These are phyloP conservation scores for Imbricaverruca yamaguchii DNA, from an alignment of 2,888 invertebrate species.

Conservation along the genomic window DNA sequence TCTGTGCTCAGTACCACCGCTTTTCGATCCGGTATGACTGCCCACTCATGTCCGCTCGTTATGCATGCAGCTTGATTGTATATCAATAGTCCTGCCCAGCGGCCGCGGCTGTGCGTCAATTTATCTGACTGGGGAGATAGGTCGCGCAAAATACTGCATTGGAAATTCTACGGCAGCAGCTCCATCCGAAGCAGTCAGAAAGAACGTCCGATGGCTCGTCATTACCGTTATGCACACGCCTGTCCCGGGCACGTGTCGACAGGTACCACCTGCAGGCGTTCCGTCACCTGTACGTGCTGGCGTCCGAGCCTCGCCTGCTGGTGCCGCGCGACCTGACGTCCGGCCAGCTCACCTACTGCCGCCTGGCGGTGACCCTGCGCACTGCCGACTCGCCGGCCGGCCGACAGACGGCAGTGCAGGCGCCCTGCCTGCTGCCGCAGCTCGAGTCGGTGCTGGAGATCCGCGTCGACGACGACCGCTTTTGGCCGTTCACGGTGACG, in stretches of 20 bases:
- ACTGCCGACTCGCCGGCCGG: conserved; percentile 33
- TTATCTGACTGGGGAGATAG: too few relatives aligned
- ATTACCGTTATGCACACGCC: too few relatives aligned
- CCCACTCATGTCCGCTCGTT: too few relatives aligned
- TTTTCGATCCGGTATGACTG: too few relatives aligned
- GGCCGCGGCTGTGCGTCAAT: too few relatives aligned
- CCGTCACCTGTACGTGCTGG: conserved; percentile 89
- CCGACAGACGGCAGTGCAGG: conserved; percentile 55
- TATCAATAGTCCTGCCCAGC: too few relatives aligned
- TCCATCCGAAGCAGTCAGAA: too few relatives aligned
- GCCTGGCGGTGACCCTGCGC: conserved; percentile 51
- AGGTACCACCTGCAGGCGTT: conserved; percentile 96
- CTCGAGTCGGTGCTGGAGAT: conserved; percentile 54
- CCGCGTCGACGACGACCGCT: conserved; percentile 70
- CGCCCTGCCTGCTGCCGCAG: conserved; percentile 81
- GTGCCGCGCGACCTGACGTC: conserved; percentile 77
- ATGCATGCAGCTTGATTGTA: too few relatives aligned
- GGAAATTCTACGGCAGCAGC: too few relatives aligned
- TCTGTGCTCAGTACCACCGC: too few relatives aligned
- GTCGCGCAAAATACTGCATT: too few relatives aligned
- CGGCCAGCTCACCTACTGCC: conserved; percentile 71
- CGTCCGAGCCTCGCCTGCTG: conserved; percentile 80
- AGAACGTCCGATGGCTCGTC: too few relatives aligned
- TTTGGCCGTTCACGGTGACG: conserved; percentile 57
- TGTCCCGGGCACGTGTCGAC: conserved; percentile 22